phyloP scores from a whole-genome alignment of 2,888 invertebrate species.

The Geophilus truncorum region DNA sequence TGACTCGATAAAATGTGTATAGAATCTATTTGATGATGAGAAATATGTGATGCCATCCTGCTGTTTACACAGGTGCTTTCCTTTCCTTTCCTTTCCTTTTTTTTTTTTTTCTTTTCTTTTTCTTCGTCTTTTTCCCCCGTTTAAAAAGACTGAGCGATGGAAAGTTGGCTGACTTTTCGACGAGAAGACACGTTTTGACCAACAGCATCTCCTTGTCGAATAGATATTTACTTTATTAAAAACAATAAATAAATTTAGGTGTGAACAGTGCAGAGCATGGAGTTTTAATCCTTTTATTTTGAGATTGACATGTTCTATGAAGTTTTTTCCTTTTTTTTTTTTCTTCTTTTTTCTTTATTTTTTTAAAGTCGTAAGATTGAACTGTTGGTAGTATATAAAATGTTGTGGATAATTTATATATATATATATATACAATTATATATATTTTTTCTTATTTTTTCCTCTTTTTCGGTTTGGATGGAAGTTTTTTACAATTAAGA shows the following conservation, averaged over 20 bases:
- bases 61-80: not conserved
- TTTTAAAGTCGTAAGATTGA: too few relatives aligned
- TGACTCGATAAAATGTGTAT: conserved; percentile 10
- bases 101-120: not conserved
- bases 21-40: not conserved
- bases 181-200: too few relatives aligned
- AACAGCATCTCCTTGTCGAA: not conserved
- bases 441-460: not conserved
- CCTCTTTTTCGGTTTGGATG: too few relatives aligned
- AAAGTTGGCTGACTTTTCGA: too few relatives aligned
- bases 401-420: too few relatives aligned
- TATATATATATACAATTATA: too few relatives aligned
- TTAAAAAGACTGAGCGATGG: not conserved
- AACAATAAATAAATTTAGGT: too few relatives aligned
- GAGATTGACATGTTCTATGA: not conserved
- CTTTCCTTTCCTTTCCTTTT: not conserved
- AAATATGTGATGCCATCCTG: conserved; percentile 23
- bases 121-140: not conserved
- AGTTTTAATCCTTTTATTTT: not conserved
- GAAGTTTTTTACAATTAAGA: too few relatives aligned
- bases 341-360: too few relatives aligned
- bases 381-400: too few relatives aligned
- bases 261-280: not conserved
- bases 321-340: too few relatives aligned
- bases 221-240: not conserved